Base-by-base conservation (phyloP, 2,113 vertebrate species). In the Bubo scandiacus region DNA sequence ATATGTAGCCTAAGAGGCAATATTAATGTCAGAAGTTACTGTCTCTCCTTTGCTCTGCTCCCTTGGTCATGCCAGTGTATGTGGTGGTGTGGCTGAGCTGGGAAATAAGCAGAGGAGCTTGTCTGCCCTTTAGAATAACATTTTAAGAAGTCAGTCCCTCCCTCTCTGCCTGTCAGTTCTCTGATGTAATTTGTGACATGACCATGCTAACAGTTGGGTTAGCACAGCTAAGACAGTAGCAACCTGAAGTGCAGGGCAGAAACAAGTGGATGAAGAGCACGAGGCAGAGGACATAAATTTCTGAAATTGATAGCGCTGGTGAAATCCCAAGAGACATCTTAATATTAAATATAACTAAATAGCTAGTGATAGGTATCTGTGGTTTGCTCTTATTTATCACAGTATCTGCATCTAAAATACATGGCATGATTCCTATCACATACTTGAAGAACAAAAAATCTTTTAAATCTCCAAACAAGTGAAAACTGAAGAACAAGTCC, bases 31-130 rank as follows among this genome's bases (percentile, higher is more conserved):
- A 47, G 42, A 57, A 68, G 27, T 90, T 36, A 21, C 36, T 58
- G 51, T 51, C 14, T 52, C 19, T 80, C 6, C n/a, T 81, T 57
- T 55, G 20, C 17, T 75, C 26, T 57, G 5, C 14, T 71, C 9
- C 19, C 20, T 62, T 43, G 52, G 54, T 32, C 0, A 1, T 55
- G 42, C 36, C 6, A n/a, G 34, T 0, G 0, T 61, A 20, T 15
- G 20, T 78, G 22, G 26, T 49, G 34, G 23, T 34, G 14, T 63
- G 65, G 15, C 36, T 62, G 68, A 66, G 23, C 30, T 81, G 68
- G 55, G 55, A 78, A 74, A 62, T 18, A 32, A 23, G 14, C 59
- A 70, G 34, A 63, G 34, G 36, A 78, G 6, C 12, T 15, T 8
- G 43, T 34, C 17, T 58, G 10, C 25, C 27, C 30, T 66, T 62